phyloP scores from a whole-genome alignment of 2,797 vertebrate genomes.

The Coracias cyanogaster region DNA sequence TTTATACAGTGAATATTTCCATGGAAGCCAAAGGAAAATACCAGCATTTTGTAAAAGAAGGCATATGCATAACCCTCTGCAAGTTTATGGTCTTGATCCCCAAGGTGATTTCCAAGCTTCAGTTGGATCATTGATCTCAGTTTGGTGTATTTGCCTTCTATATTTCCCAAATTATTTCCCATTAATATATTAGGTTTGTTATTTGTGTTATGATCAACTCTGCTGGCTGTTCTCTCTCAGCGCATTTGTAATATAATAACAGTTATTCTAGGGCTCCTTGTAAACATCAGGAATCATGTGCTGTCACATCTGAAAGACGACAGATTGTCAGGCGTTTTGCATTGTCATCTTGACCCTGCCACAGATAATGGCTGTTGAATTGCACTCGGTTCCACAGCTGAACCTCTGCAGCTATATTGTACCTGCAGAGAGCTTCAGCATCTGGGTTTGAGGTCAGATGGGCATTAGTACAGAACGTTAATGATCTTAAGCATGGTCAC shows the following conservation, averaged over 20 bases:
- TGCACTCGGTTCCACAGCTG: not conserved
- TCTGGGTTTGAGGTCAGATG: not conserved
- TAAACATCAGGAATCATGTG: not conserved
- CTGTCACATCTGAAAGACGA: not conserved
- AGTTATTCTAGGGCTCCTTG: not conserved
- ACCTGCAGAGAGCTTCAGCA: not conserved
- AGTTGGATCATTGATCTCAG: not conserved
- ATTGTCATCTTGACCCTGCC: not conserved
- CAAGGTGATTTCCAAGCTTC: not conserved
- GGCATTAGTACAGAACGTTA: not conserved
- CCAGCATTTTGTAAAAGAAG: not conserved
- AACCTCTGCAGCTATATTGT: not conserved
- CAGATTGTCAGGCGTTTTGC: not conserved
- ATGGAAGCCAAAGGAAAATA: not conserved
- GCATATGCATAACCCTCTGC: not conserved
- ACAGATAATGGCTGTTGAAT: not conserved
- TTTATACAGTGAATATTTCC: not conserved
- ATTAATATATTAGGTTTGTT: not conserved
- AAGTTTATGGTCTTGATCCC: not conserved
- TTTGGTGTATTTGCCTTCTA: not conserved
- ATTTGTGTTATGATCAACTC: not conserved
- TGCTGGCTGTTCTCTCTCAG: not conserved
- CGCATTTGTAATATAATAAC: not conserved
- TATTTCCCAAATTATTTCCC: not conserved
- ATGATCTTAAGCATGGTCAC: rapidly evolving